Percentiles rank a stretch among this genome's conserved stretches.
Conservation (phyloP, 2,888 invertebrate genomes). For the Acanthopleura granulata region DNA sequence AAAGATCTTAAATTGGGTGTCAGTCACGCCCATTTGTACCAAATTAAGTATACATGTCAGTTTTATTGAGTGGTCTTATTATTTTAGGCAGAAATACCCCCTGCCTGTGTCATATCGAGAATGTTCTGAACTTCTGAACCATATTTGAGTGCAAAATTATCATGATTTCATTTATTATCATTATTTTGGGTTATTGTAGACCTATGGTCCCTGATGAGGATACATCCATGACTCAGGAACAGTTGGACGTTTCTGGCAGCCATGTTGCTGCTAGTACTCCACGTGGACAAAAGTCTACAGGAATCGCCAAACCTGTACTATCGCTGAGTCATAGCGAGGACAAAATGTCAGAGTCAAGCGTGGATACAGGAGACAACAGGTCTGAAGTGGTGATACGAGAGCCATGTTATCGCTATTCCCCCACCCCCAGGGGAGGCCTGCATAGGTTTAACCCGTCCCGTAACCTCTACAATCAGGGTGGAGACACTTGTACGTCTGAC, state of each 20-base stretch:
- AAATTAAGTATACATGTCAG: no score
- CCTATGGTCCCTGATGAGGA: background rate
- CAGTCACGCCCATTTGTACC: no score
- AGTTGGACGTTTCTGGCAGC: background rate
- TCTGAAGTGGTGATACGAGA: background rate
- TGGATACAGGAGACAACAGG: background rate
- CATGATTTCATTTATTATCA: no score
- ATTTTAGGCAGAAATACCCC: no score
- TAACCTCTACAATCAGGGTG: constrained; percentile 8
- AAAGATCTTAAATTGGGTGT: no score
- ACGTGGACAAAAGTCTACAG: background rate
- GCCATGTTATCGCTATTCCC: constrained; percentile 10
- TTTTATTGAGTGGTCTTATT: no score
- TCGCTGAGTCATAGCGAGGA: background rate
- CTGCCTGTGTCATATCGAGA: no score
- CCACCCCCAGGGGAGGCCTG: background rate
- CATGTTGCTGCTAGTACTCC: constrained; percentile 3
- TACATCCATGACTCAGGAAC: background rate
- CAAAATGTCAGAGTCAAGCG: background rate
- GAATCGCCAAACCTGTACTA: background rate
- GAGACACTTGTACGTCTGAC: constrained; percentile 43
- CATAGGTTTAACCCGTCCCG: constrained; percentile 11
- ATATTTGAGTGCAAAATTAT: no score
- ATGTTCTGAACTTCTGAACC: no score
- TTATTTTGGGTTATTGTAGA: no score